Evolutionary conservation across 2,113 vertebrate species (phyloP).

Genomic region (Pterocles gutturalis): DNA sequence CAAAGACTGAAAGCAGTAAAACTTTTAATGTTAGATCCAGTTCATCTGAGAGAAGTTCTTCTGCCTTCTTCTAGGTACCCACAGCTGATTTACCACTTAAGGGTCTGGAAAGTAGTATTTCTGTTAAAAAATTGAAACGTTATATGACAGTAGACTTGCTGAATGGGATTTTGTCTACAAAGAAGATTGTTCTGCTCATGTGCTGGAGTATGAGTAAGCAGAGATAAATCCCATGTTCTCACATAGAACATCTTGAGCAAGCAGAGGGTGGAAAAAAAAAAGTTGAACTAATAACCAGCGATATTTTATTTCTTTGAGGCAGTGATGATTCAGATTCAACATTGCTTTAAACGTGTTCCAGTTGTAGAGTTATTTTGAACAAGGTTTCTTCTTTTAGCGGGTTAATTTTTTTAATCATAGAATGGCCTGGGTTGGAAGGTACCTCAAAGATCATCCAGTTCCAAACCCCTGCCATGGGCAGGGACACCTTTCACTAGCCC

Average conservation of each 20-base stretch:
- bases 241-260: not conserved
- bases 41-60: not conserved
- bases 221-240: not conserved
- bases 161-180: not conserved
- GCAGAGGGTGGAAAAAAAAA: accelerated
- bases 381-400: not conserved
- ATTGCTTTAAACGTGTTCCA: not conserved
- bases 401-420: not conserved
- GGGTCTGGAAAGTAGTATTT: not conserved
- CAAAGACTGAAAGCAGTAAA: not conserved
- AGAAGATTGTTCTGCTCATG: not conserved
- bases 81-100: not conserved
- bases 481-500: too few species aligned
- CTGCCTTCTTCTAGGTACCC: not conserved
- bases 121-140: not conserved
- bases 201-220: not conserved
- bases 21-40: not conserved
- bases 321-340: not conserved
- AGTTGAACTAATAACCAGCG: not conserved
- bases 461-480: too few species aligned
- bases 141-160: not conserved
- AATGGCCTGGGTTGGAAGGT: too few species aligned
- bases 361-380: not conserved
- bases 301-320: not conserved
- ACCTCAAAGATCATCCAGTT: too few species aligned